A percentile compares a stretch with the other conserved stretches of the same genome.
phyloP scores from a whole-genome alignment of 1,140 invertebrate species.

The Ips nitidus region DNA sequence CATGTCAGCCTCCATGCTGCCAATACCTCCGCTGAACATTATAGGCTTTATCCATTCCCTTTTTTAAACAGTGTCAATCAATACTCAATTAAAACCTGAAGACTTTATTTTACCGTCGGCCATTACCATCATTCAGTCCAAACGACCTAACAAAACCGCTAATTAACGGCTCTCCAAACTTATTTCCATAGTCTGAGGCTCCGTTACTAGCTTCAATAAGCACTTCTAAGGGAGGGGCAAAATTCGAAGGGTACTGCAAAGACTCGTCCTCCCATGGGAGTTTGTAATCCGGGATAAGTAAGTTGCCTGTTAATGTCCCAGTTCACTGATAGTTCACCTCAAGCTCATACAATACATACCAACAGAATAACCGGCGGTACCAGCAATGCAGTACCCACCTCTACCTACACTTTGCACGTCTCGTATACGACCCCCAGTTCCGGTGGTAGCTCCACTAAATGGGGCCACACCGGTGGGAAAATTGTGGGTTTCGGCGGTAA shows the following conservation, averaged over 20 bases:
- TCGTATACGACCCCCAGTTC: slow-evolving; percentile 91
- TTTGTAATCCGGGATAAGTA: slow-evolving; percentile 63
- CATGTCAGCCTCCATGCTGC: slow-evolving; percentile 81
- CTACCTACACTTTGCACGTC: slow-evolving; percentile 94
- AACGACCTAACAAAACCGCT: slow-evolving; percentile 90
- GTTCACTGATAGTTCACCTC: background rate
- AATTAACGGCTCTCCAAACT: slow-evolving; percentile 96
- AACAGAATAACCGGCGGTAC: slow-evolving; percentile 94
- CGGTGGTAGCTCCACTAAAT: slow-evolving; percentile 95
- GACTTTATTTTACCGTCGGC: slow-evolving; percentile 54
- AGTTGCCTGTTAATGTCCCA: slow-evolving; percentile 6
- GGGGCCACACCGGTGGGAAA: slow-evolving; percentile 95
- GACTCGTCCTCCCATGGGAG: slow-evolving; percentile 83
- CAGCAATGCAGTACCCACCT: slow-evolving; percentile 90
- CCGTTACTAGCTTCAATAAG: slow-evolving; percentile 96
- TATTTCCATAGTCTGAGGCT: slow-evolving; percentile 98
- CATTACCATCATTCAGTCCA: slow-evolving; percentile 70
- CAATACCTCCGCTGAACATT: slow-evolving; percentile 97
- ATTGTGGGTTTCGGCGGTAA: slow-evolving; percentile 98
- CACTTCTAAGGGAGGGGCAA: slow-evolving; percentile 85
- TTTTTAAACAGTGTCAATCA: background rate
- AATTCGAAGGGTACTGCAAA: slow-evolving; percentile 83
- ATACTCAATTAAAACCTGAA: background rate
- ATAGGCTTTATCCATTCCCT: slow-evolving; percentile 97
- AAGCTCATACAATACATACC: slow-evolving; percentile 63